phyloP scores from a whole-genome alignment of 1,140 invertebrate species.

The Harlomillsia oculata region DNA sequence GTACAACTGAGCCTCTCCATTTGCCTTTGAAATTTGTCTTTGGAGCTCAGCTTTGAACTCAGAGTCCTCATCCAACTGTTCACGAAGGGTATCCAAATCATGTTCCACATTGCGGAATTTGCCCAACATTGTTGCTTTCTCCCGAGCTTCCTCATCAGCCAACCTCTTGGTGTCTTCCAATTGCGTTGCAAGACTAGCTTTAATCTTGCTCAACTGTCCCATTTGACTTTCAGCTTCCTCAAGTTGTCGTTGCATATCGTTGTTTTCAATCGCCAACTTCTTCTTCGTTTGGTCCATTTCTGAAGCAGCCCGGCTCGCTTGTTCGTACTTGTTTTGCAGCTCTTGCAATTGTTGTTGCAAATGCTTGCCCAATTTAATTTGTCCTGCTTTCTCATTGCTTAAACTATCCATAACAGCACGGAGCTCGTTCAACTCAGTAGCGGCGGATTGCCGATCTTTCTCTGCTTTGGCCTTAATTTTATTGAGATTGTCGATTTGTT shows the following conservation, averaged over 20 bases:
- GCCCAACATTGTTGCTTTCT: slow-evolving; percentile 81
- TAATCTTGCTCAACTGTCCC: slow-evolving; percentile 89
- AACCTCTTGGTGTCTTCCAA: slow-evolving; percentile 93
- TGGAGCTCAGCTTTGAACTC: slow-evolving; percentile 87
- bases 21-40: slow-evolving; percentile 92
- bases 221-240: slow-evolving; percentile 96
- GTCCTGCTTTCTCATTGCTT: slow-evolving; percentile 85
- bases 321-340: slow-evolving; percentile 87
- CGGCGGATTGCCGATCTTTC: slow-evolving; percentile 84
- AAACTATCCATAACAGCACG: slow-evolving; percentile 77
- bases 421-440: slow-evolving; percentile 80
- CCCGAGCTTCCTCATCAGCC: slow-evolving; percentile 84
- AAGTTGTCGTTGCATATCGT: slow-evolving; percentile 81
- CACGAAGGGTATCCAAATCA: slow-evolving; percentile 92
- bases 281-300: slow-evolving; percentile 94
- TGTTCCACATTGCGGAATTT: slow-evolving; percentile 96
- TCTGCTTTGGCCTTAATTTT: slow-evolving; percentile 97
- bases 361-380: slow-evolving; percentile 94
- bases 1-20: slow-evolving; percentile 90
- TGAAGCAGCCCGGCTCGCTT: slow-evolving; percentile 85
- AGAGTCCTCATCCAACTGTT: slow-evolving; percentile 94
- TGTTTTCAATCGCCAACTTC: slow-evolving; percentile 92
- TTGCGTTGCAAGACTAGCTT: slow-evolving; percentile 74
- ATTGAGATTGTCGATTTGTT: too few species aligned
- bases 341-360: slow-evolving; percentile 89